Conservation (phyloP, 2,888 invertebrate genomes). For the Resseliella maxima region DNA sequence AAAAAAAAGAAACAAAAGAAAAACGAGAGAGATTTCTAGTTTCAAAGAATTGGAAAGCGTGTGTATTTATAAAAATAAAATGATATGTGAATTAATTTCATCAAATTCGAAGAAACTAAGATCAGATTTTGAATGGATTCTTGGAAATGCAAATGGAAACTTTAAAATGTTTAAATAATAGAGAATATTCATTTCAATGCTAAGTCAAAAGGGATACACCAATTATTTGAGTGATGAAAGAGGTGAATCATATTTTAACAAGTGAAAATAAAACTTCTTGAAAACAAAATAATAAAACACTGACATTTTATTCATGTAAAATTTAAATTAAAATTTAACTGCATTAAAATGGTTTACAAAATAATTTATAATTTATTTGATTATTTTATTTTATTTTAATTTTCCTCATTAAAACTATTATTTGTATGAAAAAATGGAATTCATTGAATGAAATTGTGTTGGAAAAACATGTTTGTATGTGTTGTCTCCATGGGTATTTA, state of each 20-base stretch:
- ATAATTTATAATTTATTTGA: background rate
- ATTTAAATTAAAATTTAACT: background rate
- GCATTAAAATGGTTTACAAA: conserved; percentile 9
- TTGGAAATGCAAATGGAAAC: no score
- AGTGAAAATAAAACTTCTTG: background rate
- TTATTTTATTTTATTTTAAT: background rate
- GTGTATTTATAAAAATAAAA: no score
- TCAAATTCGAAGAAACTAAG: no score
- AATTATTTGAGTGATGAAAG: no score
- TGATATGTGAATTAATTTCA: no score
- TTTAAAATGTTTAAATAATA: no score
- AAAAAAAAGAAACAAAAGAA: background rate
- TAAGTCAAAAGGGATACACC: no score
- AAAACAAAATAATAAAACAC: conserved; percentile 27
- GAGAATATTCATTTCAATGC: no score
- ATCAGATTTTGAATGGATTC: no score
- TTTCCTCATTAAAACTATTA: background rate
- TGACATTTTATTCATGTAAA: background rate
- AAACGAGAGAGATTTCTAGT: no score
- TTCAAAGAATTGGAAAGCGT: no score
- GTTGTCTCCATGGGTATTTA: background rate
- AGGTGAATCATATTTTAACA: background rate
- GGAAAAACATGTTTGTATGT: background rate
- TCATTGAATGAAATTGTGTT: conserved; percentile 3
- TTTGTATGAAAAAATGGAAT: background rate